Evolutionary conservation across 2,888 invertebrate species (phyloP).

Genomic region (Sussaba pulchella): DNA sequence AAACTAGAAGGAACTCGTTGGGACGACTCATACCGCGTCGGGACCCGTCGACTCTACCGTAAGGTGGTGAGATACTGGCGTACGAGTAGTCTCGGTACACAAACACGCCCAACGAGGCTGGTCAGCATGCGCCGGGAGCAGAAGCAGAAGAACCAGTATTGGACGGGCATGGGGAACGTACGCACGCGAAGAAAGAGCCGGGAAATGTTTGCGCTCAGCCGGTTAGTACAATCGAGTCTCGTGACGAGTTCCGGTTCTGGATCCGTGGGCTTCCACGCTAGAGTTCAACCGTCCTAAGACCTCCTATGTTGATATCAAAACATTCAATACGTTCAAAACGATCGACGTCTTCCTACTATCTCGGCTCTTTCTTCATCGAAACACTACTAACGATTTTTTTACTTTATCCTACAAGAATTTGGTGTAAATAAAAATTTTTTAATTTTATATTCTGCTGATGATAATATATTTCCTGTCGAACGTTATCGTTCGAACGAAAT

Average conservation of each 20-base stretch:
- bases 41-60: constrained; percentile 5
- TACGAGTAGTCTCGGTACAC: constrained; percentile 10
- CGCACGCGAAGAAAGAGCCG: constrained; percentile 23
- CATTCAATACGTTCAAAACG: background rate
- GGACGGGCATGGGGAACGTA: background rate
- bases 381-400: background rate
- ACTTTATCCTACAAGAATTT: too few species aligned
- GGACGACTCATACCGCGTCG: background rate
- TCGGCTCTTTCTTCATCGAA: background rate
- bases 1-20: background rate
- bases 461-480: too few species aligned
- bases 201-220: constrained; percentile 48
- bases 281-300: constrained; percentile 7
- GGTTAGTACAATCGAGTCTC: constrained; percentile 33
- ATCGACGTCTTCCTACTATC: background rate
- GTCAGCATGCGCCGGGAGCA: constrained; percentile 21
- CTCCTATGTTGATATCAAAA: constrained; percentile 28
- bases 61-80: constrained; percentile 24
- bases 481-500: too few species aligned
- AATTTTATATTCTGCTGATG: too few species aligned
- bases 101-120: constrained; percentile 26
- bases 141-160: constrained; percentile 55
- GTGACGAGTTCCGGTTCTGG: constrained; percentile 55
- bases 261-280: constrained; percentile 33
- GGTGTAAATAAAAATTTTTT: too few species aligned